Percentiles rank a stretch among this genome's conserved stretches.
Evolutionary conservation across 1,140 invertebrate genomes (phyloP).

Genomic region (Heliconius nattereri): DNA sequence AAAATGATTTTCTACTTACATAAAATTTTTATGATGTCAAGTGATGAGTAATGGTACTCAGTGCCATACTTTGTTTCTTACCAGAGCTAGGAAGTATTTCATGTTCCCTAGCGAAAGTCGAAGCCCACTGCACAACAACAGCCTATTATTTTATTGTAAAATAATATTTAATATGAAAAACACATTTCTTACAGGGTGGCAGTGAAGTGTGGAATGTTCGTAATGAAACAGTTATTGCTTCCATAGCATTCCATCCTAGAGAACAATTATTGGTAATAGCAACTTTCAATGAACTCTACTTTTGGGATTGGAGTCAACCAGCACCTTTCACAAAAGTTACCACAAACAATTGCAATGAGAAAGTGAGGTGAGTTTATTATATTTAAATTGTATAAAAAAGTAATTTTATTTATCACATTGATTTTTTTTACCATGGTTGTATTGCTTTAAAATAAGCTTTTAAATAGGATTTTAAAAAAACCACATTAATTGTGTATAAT

Average conservation of each 20-base stretch:
- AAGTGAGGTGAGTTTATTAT: constrained; percentile 84
- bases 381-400: not conserved
- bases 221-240: constrained; percentile 89
- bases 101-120: no score
- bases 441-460: no score
- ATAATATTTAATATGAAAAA: not conserved
- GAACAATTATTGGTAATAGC: constrained; percentile 92
- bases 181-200: constrained; percentile 80
- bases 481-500: no score
- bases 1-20: no score
- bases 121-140: no score
- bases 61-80: no score
- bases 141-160: not conserved
- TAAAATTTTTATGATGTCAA: no score
- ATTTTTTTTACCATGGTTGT: no score
- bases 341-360: constrained; percentile 87
- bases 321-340: constrained; percentile 88
- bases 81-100: no score
- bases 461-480: no score
- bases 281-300: constrained; percentile 91
- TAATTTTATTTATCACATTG: no score
- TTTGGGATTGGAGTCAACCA: constrained; percentile 94
- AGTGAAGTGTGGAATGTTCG: constrained; percentile 91
- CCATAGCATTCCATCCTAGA: constrained; percentile 92
- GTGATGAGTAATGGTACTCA: no score